Base-by-base conservation (phyloP, 1,140 invertebrate genomes). In the Planococcus citri region DNA sequence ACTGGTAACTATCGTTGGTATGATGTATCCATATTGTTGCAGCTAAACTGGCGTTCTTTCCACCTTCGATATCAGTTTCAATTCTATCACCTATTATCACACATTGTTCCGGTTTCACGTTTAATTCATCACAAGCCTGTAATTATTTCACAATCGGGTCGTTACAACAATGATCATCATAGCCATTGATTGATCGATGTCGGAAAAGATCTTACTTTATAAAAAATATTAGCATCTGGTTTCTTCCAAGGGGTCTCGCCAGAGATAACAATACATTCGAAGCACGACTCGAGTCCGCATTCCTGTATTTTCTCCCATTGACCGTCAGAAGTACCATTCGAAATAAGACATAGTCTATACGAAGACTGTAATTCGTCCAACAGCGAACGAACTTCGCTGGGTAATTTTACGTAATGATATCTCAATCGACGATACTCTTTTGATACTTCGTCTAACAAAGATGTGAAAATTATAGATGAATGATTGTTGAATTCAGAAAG, bases 31-130 rank as follows among this genome's bases (percentile, higher is more conserved):
- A 92, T 14, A 92, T 85, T 0, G 89, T 92, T 10, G 85, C 85
- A 4, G 83, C 86, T 60, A 92, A 76, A 72, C 86, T 84, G 24
- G 89, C 88, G 77, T 88, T 78, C 73, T 86, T 86, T 27, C 88
- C 90, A 61, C 90, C 90, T 83, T 82, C 81, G 72, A 93, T 92
- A 78, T 92, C 91, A 10, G 90, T 91, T 77, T 92, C 88, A 71
- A 92, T 76, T 76, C 90, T 91, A 75, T 92, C 91, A 10, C 90
- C 90, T 73, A 93, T 86, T 89, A 94, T 92, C 72, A 90, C 83
- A 78, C 89, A 92, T 73, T 85, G 83, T 20, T 82, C 76, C 0
- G 90, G 85, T 73, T 84, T 80, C 9, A 92, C 87, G 70, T 84
- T 81, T 37, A 92, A 82, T 73, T 81, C 82, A 74, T 86, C 83